Conservation (phyloP, 2,888 invertebrate species). For the Tipula helvola region DNA sequence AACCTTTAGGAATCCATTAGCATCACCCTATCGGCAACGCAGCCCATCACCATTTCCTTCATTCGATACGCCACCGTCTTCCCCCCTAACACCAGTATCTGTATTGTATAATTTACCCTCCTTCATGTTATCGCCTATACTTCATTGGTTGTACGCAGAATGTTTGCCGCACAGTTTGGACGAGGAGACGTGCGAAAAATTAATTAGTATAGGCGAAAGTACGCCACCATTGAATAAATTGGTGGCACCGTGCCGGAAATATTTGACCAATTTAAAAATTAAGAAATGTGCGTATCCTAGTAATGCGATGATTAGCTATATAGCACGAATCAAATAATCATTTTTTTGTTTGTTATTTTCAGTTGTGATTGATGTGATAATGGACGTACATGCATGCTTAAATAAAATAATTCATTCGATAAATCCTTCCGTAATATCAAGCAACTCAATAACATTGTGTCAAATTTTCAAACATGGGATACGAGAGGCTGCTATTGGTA, state of each 20-base stretch:
- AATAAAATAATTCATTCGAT: slow-evolving; percentile 48
- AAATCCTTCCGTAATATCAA: slow-evolving; percentile 34
- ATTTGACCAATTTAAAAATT: slow-evolving; percentile 47
- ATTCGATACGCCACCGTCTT: slow-evolving; percentile 31
- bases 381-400: slow-evolving; percentile 49
- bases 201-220: slow-evolving; percentile 39
- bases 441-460: slow-evolving; percentile 46
- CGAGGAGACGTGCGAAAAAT: slow-evolving; percentile 43
- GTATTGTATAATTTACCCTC: slow-evolving; percentile 45
- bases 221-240: slow-evolving; percentile 44
- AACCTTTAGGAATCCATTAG: slow-evolving; percentile 26
- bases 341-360: slow-evolving; percentile 14
- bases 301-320: background rate
- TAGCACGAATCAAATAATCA: background rate
- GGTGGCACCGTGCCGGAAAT: slow-evolving; percentile 44
- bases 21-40: slow-evolving; percentile 29
- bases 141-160: slow-evolving; percentile 53
- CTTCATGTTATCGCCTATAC: slow-evolving; percentile 45
- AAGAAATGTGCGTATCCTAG: slow-evolving; percentile 43
- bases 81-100: slow-evolving; percentile 36
- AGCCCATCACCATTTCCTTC: slow-evolving; percentile 29
- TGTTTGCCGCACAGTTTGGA: slow-evolving; percentile 46
- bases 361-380: slow-evolving; percentile 50
- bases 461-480: slow-evolving; percentile 48
- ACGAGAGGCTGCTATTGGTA: slow-evolving; percentile 47